Evolutionary conservation across 1,140 invertebrate genomes (phyloP).

Genomic region (Trachelipus rathkii): DNA sequence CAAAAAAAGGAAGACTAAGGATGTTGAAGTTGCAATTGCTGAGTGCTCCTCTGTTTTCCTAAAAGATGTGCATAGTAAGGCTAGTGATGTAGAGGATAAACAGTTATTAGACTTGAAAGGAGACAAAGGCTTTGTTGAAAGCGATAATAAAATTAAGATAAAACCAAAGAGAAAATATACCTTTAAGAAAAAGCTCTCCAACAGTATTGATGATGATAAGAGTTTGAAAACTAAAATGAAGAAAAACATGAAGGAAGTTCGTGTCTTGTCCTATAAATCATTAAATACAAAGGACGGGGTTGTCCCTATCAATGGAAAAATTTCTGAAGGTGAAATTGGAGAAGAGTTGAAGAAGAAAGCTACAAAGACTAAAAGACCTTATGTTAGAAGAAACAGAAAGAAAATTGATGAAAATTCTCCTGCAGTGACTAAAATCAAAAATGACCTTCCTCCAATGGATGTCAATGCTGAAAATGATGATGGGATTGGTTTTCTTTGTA

Average conservation of each 20-base stretch:
- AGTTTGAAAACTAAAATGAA: neutral
- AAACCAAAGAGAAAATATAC: constrained; percentile 4
- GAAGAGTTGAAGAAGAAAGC: neutral
- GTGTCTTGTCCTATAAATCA: neutral
- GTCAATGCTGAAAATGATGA: neutral
- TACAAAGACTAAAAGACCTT: neutral
- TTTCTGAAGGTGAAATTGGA: neutral
- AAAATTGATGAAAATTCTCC: constrained; percentile 4
- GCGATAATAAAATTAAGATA: neutral
- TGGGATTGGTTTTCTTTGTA: neutral
- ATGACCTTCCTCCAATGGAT: neutral
- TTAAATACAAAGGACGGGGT: neutral
- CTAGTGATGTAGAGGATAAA: no score
- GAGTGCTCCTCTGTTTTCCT: no score
- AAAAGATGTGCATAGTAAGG: no score
- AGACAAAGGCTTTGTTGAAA: no score
- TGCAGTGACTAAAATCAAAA: neutral
- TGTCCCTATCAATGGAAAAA: neutral
- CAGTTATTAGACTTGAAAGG: no score
- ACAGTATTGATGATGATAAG: neutral
- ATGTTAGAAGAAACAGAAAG: neutral
- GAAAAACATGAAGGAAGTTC: neutral
- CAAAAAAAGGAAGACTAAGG: no score
- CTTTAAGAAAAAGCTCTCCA: neutral
- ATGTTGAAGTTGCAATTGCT: no score